A percentile compares a stretch with the other conserved stretches of the same genome.
Evolutionary conservation across 2,797 vertebrate species (phyloP).

Genomic region (Carcharodon carcharias): DNA sequence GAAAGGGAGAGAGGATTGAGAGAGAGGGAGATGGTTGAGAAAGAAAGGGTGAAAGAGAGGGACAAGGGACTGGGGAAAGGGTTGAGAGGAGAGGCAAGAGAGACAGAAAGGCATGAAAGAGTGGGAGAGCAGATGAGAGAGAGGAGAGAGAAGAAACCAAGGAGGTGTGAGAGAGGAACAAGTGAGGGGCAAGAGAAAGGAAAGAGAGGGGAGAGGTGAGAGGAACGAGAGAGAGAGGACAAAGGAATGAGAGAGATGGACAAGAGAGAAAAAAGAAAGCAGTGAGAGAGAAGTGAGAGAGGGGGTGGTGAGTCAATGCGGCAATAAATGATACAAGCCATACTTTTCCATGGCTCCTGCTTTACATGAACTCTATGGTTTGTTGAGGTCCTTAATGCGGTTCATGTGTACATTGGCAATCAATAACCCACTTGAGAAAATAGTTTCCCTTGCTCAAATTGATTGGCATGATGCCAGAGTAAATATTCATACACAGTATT

Average conservation of each 20-base stretch:
- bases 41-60: neutral
- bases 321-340: neutral
- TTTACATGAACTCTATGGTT: neutral
- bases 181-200: neutral
- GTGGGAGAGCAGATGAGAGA: neutral
- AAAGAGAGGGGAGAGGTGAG: neutral
- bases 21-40: neutral
- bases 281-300: neutral
- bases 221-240: neutral
- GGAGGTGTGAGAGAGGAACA: neutral
- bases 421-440: constrained; percentile 29
- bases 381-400: neutral
- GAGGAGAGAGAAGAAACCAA: neutral
- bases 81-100: neutral
- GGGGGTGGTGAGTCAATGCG: too few relatives aligned
- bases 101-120: neutral
- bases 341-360: neutral
- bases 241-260: neutral
- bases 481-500: neutral
- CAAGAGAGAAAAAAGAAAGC: neutral
- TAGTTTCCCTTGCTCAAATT: constrained; percentile 7
- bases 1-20: neutral
- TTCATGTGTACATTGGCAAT: neutral
- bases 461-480: neutral
- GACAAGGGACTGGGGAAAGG: too few relatives aligned